A percentile compares a stretch with the other conserved stretches of the same genome.
Evolutionary conservation across 2,113 vertebrate genomes (phyloP).

Genomic region (Heliornis fulica): DNA sequence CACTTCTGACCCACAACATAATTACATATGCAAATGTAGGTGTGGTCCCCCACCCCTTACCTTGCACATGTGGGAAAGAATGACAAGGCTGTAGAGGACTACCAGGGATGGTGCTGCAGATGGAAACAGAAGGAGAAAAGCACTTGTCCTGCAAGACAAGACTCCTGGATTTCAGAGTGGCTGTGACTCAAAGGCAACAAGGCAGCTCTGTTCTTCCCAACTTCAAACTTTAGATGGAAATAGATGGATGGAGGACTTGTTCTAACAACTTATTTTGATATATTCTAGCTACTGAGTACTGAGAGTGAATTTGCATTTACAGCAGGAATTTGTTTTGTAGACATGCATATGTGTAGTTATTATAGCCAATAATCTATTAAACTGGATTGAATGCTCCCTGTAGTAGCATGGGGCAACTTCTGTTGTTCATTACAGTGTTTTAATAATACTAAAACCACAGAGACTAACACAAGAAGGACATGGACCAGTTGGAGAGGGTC

Average conservation of each 20-base stretch:
- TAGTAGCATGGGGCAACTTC: not conserved
- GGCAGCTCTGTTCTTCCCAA: not conserved
- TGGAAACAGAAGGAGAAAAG: not conserved
- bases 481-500: too few relatives aligned
- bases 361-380: not conserved
- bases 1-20: not conserved
- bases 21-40: slow-evolving; percentile 59
- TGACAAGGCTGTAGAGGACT: not conserved
- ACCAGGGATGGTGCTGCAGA: not conserved
- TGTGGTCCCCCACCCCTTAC: not conserved
- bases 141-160: not conserved
- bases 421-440: not conserved
- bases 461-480: too few relatives aligned
- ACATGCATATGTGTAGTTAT: accelerated
- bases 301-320: not conserved
- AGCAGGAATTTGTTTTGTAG: not conserved
- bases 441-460: not conserved
- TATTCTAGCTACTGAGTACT: not conserved
- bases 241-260: not conserved
- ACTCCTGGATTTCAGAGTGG: not conserved
- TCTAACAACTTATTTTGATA: not conserved
- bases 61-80: slow-evolving; percentile 43
- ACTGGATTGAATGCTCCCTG: not conserved
- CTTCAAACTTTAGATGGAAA: not conserved
- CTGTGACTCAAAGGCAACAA: not conserved